Evolutionary conservation across 2,888 invertebrate genomes (phyloP).

Genomic region (Clitarchus hookeri): DNA sequence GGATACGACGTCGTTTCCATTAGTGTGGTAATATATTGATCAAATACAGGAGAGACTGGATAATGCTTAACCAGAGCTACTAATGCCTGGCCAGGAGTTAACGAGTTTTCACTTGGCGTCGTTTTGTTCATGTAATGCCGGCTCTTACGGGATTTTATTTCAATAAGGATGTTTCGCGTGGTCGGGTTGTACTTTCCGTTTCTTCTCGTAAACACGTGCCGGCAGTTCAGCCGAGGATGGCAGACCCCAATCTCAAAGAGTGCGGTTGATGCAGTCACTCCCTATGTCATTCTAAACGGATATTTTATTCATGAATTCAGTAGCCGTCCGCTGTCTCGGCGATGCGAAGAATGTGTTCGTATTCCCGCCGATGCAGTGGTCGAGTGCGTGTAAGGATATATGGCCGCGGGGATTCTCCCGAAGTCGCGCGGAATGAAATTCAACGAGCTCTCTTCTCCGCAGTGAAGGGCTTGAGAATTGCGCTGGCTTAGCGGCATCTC

Average conservation of each 20-base stretch:
- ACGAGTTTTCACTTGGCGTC: too few relatives aligned
- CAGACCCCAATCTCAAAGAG: not conserved
- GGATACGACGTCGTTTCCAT: too few relatives aligned
- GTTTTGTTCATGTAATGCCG: too few relatives aligned
- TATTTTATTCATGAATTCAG: conserved; percentile 14
- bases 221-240: not conserved
- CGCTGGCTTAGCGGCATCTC: not conserved
- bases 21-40: too few relatives aligned
- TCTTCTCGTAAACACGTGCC: not conserved
- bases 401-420: not conserved
- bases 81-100: too few relatives aligned
- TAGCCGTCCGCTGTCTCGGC: not conserved
- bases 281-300: not conserved
- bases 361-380: not conserved
- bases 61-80: too few relatives aligned
- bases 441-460: not conserved
- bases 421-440: not conserved
- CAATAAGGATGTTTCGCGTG: not conserved
- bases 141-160: not conserved
- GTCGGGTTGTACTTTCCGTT: not conserved
- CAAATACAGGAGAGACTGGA: too few relatives aligned
- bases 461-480: not conserved
- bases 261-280: conserved; percentile 1
- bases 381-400: not conserved
- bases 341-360: conserved; percentile 1